Percentiles rank a stretch among this genome's conserved stretches.
Evolutionary conservation across 30 jellyfish, hydroid and myxozoan genomes (phyloP).

Genomic region (Chironex yamaguchii): DNA sequence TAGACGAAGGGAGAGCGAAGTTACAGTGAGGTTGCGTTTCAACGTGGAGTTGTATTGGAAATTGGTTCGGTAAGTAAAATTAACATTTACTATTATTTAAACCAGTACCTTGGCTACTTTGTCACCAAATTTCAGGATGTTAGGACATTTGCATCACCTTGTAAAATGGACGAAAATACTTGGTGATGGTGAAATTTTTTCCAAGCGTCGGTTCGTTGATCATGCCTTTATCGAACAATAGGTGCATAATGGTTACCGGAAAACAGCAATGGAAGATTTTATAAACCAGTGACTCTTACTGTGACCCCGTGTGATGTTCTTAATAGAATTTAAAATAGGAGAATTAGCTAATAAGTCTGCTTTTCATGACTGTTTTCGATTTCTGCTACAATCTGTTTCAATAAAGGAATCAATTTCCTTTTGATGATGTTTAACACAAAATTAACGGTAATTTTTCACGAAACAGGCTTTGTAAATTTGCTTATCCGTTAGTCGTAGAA

Average conservation of each 20-base stretch:
- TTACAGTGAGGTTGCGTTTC: background rate
- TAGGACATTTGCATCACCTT: conserved; percentile 7
- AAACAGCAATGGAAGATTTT: conserved; percentile 15
- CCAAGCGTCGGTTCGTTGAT: background rate
- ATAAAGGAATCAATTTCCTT: too few relatives aligned
- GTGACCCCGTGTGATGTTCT: too few relatives aligned
- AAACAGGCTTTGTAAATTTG: too few relatives aligned
- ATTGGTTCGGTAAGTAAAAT: conserved; percentile 6
- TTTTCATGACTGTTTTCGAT: too few relatives aligned
- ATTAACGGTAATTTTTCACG: too few relatives aligned
- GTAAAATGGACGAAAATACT: conserved; percentile 7
- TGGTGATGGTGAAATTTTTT: background rate
- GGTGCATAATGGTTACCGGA: conserved; percentile 9
- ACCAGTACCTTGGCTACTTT: conserved; percentile 7
- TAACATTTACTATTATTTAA: background rate
- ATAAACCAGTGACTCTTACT: too few relatives aligned
- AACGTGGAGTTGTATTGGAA: background rate
- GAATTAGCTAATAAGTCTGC: too few relatives aligned
- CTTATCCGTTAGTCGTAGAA: too few relatives aligned
- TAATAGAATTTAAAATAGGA: too few relatives aligned
- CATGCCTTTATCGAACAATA: background rate
- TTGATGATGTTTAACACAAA: too few relatives aligned
- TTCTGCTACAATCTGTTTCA: too few relatives aligned
- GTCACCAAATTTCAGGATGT: background rate
- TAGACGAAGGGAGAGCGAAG: too few relatives aligned